A percentile compares a stretch with the other conserved stretches of the same genome.
Conservation (phyloP, 1,140 invertebrate genomes). For the Metaphire vulgaris region DNA sequence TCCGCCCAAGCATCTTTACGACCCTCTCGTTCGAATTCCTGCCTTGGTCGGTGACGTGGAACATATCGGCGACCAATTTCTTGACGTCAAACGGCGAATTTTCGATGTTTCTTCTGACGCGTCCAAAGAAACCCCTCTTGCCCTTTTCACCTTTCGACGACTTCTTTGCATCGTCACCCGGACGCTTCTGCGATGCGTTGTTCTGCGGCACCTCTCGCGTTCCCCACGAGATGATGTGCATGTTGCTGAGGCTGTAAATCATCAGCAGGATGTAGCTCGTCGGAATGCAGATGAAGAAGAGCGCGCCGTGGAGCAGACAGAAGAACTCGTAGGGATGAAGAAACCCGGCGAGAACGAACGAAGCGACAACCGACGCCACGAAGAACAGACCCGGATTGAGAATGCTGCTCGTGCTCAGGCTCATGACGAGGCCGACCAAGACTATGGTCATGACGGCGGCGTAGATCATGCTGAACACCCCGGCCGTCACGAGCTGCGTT, state of each 20-base stretch:
- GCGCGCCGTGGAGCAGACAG: conserved; percentile 39
- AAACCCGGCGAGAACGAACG: conserved; percentile 40
- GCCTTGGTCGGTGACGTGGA: neutral
- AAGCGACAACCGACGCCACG: conserved; percentile 35
- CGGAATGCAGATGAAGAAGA: conserved; percentile 46
- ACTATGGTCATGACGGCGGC: conserved; percentile 49
- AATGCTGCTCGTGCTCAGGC: conserved; percentile 34
- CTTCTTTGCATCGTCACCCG: conserved; percentile 34
- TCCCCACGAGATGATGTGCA: conserved; percentile 45
- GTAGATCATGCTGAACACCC: conserved; percentile 46
- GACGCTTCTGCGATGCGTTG: conserved; percentile 48
- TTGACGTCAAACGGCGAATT: neutral
- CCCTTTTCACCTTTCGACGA: conserved; percentile 36
- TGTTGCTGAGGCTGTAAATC: conserved; percentile 44
- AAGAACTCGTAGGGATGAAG: conserved; percentile 43
- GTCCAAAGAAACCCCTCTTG: conserved; percentile 15
- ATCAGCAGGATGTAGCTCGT: conserved; percentile 45
- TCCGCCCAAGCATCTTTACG: neutral
- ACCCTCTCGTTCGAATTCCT: neutral
- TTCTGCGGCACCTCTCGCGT: conserved; percentile 38
- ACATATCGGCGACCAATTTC: neutral
- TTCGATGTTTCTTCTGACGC: neutral
- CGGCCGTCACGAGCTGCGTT: conserved; percentile 50
- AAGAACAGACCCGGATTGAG: conserved; percentile 44
- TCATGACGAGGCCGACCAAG: conserved; percentile 41